Percentiles rank a stretch among this genome's conserved stretches.
Evolutionary conservation across 1,140 invertebrate genomes (phyloP).

Genomic region (Parapsyche elsis): DNA sequence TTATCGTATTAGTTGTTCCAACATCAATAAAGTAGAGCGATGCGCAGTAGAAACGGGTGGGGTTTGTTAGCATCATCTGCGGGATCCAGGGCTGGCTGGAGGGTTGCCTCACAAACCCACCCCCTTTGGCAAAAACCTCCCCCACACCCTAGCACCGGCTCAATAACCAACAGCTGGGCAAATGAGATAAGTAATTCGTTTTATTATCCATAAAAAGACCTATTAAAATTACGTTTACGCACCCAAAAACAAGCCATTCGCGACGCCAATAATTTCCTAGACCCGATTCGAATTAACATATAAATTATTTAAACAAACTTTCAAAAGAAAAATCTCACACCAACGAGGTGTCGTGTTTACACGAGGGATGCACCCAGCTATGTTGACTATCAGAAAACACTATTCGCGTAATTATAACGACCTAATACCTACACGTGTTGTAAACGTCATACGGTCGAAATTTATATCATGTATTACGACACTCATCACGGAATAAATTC

Average conservation of each 20-base stretch:
- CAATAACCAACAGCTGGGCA: conserved; percentile 49
- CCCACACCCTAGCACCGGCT: conserved; percentile 25
- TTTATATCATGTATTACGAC: too few species aligned
- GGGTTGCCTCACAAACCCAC: conserved; percentile 11
- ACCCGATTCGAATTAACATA: neutral
- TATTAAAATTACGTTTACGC: conserved; percentile 48
- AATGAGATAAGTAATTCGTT: conserved; percentile 52
- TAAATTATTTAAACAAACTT: too few species aligned
- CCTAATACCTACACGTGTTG: too few species aligned
- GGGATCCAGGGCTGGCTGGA: conserved; percentile 28
- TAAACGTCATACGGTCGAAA: too few species aligned
- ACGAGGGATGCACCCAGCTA: too few species aligned
- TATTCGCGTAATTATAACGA: too few species aligned
- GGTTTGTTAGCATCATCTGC: conserved; percentile 48
- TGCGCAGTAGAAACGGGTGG: conserved; percentile 54
- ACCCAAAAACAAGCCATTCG: conserved; percentile 41
- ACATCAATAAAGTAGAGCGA: conserved; percentile 57
- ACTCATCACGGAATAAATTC: too few species aligned
- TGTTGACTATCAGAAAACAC: too few species aligned
- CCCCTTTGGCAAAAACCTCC: neutral
- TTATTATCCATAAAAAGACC: conserved; percentile 51
- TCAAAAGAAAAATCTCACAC: too few species aligned
- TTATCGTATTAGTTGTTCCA: conserved; percentile 56
- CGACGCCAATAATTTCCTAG: conserved; percentile 27
- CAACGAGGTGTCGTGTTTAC: too few species aligned